These are phyloP conservation scores for Pteropus rufus DNA, from an alignment of 2,797 vertebrate genomes.

Conservation along the genomic window DNA sequence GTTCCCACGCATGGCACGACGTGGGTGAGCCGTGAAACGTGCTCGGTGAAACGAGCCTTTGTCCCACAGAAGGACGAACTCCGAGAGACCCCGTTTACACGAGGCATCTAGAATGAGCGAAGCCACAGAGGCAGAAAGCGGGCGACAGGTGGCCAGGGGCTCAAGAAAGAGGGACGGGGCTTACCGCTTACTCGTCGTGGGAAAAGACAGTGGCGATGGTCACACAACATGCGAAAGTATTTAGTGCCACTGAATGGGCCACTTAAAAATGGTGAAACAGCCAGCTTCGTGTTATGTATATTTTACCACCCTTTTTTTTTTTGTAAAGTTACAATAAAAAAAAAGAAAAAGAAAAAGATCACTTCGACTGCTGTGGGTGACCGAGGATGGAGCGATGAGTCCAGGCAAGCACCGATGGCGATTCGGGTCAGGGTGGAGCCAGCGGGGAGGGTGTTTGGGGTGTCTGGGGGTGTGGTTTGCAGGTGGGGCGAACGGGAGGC, in stretches of 20 bases:
- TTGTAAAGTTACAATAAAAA: neutral
- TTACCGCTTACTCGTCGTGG: neutral
- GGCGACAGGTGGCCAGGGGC: neutral
- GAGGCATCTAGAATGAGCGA: neutral
- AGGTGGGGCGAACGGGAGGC: accelerated
- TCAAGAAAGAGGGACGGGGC: neutral
- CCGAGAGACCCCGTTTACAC: neutral
- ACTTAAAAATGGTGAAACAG: neutral
- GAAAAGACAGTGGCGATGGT: neutral
- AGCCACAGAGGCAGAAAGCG: too few relatives aligned
- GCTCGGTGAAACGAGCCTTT: neutral
- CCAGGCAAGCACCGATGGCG: neutral
- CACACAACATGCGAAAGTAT: neutral
- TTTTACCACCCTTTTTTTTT: neutral
- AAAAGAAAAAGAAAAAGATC: neutral
- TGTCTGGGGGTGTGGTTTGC: accelerated
- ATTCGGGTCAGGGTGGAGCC: neutral
- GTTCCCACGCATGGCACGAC: accelerated
- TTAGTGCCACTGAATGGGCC: neutral
- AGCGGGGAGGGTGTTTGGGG: neutral
- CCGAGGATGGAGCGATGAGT: neutral
- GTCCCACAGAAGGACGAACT: neutral
- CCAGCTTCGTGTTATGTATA: neutral
- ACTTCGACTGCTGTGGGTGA: neutral
- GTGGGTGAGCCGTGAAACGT: neutral